These are phyloP conservation scores for Ligdia adustata DNA, from an alignment of 2,888 invertebrate species.

Conservation along the genomic window DNA sequence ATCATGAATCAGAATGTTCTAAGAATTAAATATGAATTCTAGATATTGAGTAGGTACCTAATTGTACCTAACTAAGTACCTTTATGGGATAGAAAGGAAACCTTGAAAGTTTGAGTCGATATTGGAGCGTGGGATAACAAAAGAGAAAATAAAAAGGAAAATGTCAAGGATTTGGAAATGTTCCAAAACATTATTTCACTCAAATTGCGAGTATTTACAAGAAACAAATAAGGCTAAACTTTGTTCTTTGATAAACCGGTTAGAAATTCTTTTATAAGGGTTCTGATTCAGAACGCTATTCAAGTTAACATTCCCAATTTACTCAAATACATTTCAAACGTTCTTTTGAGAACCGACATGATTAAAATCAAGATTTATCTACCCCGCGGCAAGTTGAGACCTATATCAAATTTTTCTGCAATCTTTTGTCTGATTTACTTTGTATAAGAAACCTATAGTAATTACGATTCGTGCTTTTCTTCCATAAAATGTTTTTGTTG, in stretches of 20 bases:
- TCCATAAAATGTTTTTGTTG: not conserved
- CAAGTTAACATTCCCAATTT: too few species aligned
- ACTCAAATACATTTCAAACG: too few species aligned
- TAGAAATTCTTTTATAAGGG: too few species aligned
- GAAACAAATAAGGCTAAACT: not conserved
- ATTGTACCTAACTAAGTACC: too few species aligned
- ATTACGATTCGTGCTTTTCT: not conserved
- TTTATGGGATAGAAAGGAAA: constrained; percentile 9
- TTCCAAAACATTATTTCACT: constrained; percentile 9
- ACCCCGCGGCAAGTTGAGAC: too few species aligned
- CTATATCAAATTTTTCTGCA: too few species aligned
- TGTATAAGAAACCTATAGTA: too few species aligned
- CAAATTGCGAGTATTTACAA: too few species aligned
- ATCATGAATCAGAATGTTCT: constrained; percentile 16
- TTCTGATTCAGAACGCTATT: not conserved
- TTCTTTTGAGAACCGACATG: too few species aligned
- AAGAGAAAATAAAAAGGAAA: constrained; percentile 4
- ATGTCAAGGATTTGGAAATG: constrained; percentile 16
- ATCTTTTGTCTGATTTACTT: too few species aligned
- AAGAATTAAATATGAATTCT: constrained; percentile 4
- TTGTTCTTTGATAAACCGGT: not conserved
- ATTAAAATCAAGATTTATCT: too few species aligned
- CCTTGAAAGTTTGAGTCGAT: constrained; percentile 10
- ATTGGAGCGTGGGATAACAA: constrained; percentile 11
- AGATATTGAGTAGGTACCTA: not conserved